Evolutionary conservation across 2,797 vertebrate genomes (phyloP), one percentile per base, ranked within the genome.

Genomic region (Dendrocincla tyrannina): DNA sequence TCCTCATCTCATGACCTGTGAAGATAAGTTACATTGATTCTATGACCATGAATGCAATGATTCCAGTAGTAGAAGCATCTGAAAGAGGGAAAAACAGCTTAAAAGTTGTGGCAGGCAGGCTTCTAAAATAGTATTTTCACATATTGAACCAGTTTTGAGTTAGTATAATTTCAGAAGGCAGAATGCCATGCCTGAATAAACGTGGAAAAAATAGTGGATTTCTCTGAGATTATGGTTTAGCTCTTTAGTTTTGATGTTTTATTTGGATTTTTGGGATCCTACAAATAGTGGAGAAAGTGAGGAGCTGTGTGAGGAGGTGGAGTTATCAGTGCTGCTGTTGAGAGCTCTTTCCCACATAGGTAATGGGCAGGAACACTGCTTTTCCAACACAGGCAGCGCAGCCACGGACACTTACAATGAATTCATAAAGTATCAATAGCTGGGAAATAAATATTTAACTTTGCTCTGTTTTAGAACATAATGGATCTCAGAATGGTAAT

Each of bases 401-500:
- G 63, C 23, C 62, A 24, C 1, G 5, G 60, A 24, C 49, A 9
- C 52, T 85, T 59, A 19, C 14, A 74, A 3, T 18, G 27, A 42
- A 55, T 55, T 72, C 10, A 13, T 66, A 30, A 85, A 6, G 0
- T 84, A 50, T 30, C 72, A 64, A 41, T 59, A 78, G 53, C 50
- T 89, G 37, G 22, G 47, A 89, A 95, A 96, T 91, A 80, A 96
- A 80, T 94, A 93, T 92, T 96, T 93, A 85, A 92, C 64, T 77
- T 92, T 66, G 49, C 18, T 91, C 39, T 80, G 8, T 84, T 94
- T 87, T 89, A 62, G 72, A 73, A 32, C 33, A 39, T 72, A 75
- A 88, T 69, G 82, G 19, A 18, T 84, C 35, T 63, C 53, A 47
- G 87, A 80, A 92, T 50, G 19, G 27, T 78, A 23, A 39, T 50